phyloP scores from a whole-genome alignment of 1,140 invertebrate genomes.

The Achroia grisella region DNA sequence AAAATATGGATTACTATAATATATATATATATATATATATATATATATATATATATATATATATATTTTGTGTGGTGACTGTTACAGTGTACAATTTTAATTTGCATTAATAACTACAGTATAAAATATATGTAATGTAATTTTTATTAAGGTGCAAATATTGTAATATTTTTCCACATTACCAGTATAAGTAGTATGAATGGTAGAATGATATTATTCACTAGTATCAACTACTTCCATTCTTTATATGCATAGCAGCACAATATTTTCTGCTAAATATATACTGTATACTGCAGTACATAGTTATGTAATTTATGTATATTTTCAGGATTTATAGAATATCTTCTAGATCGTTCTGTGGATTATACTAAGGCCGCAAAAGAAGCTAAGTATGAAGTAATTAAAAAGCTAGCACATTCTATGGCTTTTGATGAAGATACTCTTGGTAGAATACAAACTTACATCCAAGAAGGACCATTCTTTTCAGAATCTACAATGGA shows the following conservation, averaged over 20 bases:
- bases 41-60: too few species aligned
- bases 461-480: slow-evolving; percentile 83
- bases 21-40: not conserved
- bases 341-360: slow-evolving; percentile 80
- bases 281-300: too few species aligned
- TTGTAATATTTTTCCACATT: too few species aligned
- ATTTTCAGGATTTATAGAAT: slow-evolving; percentile 81
- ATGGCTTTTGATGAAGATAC: slow-evolving; percentile 78
- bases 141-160: too few species aligned
- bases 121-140: too few species aligned
- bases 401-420: slow-evolving; percentile 78
- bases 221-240: not conserved
- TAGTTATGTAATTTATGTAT: slow-evolving; percentile 6
- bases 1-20: too few species aligned
- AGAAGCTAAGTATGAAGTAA: slow-evolving; percentile 82
- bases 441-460: slow-evolving; percentile 76
- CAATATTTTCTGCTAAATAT: not conserved
- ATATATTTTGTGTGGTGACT: too few species aligned
- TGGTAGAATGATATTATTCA: too few species aligned
- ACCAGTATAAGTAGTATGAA: too few species aligned
- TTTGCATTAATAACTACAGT: too few species aligned
- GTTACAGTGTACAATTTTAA: too few species aligned
- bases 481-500: slow-evolving; percentile 78
- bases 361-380: slow-evolving; percentile 83
- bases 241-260: not conserved